Percentiles rank a stretch among this genome's conserved stretches.
Evolutionary conservation across 2,113 vertebrate species (phyloP).

Genomic region (Trichomycterus rosablanca): DNA sequence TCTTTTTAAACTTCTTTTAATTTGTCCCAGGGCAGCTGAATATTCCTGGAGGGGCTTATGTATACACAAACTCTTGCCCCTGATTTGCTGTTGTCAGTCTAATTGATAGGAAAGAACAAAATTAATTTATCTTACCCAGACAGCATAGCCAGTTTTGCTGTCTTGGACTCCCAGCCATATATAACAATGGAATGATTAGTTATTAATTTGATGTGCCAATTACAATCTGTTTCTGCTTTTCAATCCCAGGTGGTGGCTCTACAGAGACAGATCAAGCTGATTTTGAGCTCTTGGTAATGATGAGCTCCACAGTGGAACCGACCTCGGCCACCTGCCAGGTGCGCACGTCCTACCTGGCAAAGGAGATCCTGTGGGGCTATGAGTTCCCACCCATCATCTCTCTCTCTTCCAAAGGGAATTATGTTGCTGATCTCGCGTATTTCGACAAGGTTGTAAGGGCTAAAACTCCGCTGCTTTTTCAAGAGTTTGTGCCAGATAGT

Average conservation of each 20-base stretch:
- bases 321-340: conserved; percentile 85
- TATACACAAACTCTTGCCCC: too few relatives aligned
- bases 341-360: conserved; percentile 81
- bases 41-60: too few relatives aligned
- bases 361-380: conserved; percentile 86
- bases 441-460: conserved; percentile 77
- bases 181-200: too few relatives aligned
- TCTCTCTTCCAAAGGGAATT: conserved; percentile 78
- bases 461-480: conserved; percentile 43
- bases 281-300: conserved; percentile 81
- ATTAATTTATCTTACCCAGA: too few relatives aligned
- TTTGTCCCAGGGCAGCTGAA: too few relatives aligned
- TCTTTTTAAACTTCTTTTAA: too few relatives aligned
- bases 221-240: too few relatives aligned
- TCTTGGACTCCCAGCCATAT: too few relatives aligned
- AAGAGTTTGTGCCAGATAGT: conserved; percentile 51
- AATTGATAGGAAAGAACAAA: too few relatives aligned
- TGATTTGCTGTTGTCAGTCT: too few relatives aligned
- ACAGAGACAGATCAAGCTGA: conserved; percentile 68
- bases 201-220: too few relatives aligned
- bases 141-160: too few relatives aligned
- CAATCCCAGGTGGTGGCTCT: conserved; percentile 44
- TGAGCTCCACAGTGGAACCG: conserved; percentile 80
- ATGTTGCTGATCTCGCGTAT: conserved; percentile 79
- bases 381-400: conserved; percentile 82